Conservation (phyloP, 2,888 invertebrate genomes). For the Tridacna gigas region DNA sequence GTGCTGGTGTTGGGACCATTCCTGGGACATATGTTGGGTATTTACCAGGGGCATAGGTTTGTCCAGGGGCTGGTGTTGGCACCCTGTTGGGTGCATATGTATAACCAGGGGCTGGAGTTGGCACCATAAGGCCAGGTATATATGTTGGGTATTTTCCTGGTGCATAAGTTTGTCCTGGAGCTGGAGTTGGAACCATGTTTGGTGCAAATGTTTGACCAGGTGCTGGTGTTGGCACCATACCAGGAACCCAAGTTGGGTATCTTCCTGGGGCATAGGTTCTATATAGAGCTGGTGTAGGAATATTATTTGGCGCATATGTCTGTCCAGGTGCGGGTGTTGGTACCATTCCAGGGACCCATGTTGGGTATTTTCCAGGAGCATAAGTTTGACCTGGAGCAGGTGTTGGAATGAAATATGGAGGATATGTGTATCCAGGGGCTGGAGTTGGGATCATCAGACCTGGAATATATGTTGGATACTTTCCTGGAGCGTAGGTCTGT, state of each 20-base stretch:
- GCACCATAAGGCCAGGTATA: constrained; percentile 60
- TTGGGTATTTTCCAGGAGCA: constrained; percentile 64
- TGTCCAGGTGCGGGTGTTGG: constrained; percentile 66
- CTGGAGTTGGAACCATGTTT: constrained; percentile 63
- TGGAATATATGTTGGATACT: constrained; percentile 55
- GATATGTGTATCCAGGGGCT: constrained; percentile 62
- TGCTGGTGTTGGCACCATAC: constrained; percentile 64
- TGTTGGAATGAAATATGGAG: constrained; percentile 62
- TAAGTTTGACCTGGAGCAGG: constrained; percentile 65
- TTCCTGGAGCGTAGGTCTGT: constrained; percentile 52
- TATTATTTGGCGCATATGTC: constrained; percentile 56
- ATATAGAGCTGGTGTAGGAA: constrained; percentile 65
- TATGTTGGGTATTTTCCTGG: constrained; percentile 62
- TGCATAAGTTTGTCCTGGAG: constrained; percentile 46
- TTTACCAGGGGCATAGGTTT: constrained; percentile 61
- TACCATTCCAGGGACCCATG: constrained; percentile 60
- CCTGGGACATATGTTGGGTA: constrained; percentile 64
- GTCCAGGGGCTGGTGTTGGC: constrained; percentile 62
- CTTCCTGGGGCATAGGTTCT: constrained; percentile 63
- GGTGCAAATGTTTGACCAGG: constrained; percentile 65
- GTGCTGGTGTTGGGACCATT: constrained; percentile 63
- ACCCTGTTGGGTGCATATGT: constrained; percentile 58
- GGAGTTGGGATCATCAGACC: constrained; percentile 65
- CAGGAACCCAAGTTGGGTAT: constrained; percentile 65
- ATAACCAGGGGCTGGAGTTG: constrained; percentile 64